phyloP scores from a whole-genome alignment of 2,797 vertebrate genomes.

The Prionace glauca region DNA sequence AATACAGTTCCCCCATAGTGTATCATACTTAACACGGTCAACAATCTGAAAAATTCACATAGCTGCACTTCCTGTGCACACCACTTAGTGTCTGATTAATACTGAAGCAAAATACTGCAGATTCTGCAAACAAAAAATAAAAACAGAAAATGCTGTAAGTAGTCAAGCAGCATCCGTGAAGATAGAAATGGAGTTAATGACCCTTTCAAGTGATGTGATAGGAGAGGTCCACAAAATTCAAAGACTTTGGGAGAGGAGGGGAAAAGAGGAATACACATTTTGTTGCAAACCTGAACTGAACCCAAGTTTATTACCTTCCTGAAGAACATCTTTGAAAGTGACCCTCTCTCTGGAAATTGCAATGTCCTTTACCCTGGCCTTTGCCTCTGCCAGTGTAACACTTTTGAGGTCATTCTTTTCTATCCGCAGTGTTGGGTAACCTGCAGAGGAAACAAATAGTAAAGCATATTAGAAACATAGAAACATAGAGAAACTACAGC shows the following conservation, averaged over 20 bases:
- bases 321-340: slow-evolving; percentile 86
- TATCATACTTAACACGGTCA: not conserved
- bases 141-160: too few species aligned
- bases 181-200: too few species aligned
- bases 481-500: too few species aligned
- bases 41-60: not conserved
- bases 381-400: slow-evolving; percentile 90
- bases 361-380: slow-evolving; percentile 95
- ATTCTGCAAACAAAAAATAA: too few species aligned
- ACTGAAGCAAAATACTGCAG: too few species aligned
- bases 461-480: slow-evolving; percentile 53
- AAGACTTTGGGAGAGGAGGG: too few species aligned
- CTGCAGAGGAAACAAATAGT: slow-evolving; percentile 72
- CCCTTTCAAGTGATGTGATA: not conserved
- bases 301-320: slow-evolving; percentile 74
- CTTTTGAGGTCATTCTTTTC: slow-evolving; percentile 98
- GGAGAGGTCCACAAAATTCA: not conserved
- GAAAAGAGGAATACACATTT: not conserved
- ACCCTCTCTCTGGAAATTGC: slow-evolving; percentile 93
- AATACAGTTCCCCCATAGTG: too few species aligned
- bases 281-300: not conserved
- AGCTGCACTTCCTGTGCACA: too few species aligned
- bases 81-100: not conserved
- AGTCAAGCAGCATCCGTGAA: too few species aligned
- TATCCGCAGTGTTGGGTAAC: slow-evolving; percentile 89